Conservation (phyloP, 2,113 vertebrate species). For the Dromaius novaehollandiae region DNA sequence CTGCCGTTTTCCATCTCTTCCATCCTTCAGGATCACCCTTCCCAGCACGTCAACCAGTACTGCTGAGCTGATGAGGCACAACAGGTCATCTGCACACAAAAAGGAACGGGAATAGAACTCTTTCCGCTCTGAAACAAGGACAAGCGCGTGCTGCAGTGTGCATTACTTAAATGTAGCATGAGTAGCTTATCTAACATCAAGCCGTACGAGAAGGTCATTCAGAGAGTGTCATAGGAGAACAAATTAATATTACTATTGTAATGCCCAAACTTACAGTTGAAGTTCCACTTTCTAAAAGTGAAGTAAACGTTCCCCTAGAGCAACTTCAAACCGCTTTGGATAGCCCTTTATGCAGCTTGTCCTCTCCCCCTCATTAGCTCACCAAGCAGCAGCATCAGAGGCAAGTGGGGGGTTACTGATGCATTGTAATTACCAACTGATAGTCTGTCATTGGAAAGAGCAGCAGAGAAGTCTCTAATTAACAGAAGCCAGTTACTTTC, state of each 20-base stretch:
- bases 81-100: conserved; percentile 37
- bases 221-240: background rate
- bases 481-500: background rate
- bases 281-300: background rate
- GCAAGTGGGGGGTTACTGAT: conserved; percentile 2
- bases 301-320: background rate
- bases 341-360: background rate
- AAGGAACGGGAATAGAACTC: background rate
- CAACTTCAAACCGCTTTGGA: background rate
- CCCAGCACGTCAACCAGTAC: background rate
- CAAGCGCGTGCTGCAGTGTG: background rate
- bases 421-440: conserved; percentile 43
- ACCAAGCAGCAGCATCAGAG: background rate
- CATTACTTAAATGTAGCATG: background rate
- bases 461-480: conserved; percentile 51
- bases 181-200: background rate
- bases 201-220: background rate
- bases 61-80: conserved; percentile 41
- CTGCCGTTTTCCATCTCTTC: conserved; percentile 32
- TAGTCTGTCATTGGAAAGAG: conserved; percentile 16
- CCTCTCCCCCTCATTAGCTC: conserved; percentile 59
- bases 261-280: background rate
- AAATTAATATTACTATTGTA: background rate
- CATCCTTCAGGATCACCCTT: conserved; percentile 23
- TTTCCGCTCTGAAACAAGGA: background rate